A percentile compares a stretch with the other conserved stretches of the same genome.
Conservation (phyloP, 1,140 invertebrate species). For the Eriosoma lanigerum region DNA sequence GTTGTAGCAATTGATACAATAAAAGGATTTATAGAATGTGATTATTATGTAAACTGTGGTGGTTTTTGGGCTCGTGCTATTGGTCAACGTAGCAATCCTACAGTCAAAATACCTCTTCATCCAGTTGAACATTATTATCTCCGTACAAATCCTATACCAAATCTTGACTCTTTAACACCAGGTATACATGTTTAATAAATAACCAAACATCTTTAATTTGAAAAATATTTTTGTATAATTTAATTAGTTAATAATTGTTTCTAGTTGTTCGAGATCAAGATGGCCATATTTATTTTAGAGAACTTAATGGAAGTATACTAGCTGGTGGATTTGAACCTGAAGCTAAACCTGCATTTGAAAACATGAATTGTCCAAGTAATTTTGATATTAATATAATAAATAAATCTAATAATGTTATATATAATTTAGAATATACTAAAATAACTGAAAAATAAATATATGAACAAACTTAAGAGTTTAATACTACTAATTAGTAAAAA, state of each 20-base stretch:
- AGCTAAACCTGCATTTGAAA: slow-evolving; percentile 87
- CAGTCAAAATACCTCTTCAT: slow-evolving; percentile 88
- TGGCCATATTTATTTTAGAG: slow-evolving; percentile 82
- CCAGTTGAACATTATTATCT: slow-evolving; percentile 92
- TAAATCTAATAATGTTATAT: not conserved
- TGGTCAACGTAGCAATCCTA: slow-evolving; percentile 79
- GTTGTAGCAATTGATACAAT: slow-evolving; percentile 76
- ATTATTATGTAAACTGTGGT: slow-evolving; percentile 90
- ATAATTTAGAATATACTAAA: not conserved
- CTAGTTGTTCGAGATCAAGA: slow-evolving; percentile 86
- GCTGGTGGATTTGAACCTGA: slow-evolving; percentile 84
- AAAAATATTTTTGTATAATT: not conserved
- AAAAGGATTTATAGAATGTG: slow-evolving; percentile 75
- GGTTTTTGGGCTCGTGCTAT: slow-evolving; percentile 79
- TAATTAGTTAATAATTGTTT: slow-evolving; percentile 53
- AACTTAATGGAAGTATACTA: slow-evolving; percentile 76
- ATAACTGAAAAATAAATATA: not conserved
- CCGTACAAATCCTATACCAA: slow-evolving; percentile 76
- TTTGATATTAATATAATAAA: slow-evolving; percentile 28
- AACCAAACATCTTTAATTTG: not conserved
- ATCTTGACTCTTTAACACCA: slow-evolving; percentile 72
- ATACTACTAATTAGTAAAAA: no score
- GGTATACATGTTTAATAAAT: slow-evolving; percentile 58
- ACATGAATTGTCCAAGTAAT: slow-evolving; percentile 67
- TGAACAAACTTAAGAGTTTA: no score